Percentiles rank a stretch among this genome's conserved stretches.
Conservation (phyloP, 2,113 vertebrate genomes). For the Tursiops truncatus region DNA sequence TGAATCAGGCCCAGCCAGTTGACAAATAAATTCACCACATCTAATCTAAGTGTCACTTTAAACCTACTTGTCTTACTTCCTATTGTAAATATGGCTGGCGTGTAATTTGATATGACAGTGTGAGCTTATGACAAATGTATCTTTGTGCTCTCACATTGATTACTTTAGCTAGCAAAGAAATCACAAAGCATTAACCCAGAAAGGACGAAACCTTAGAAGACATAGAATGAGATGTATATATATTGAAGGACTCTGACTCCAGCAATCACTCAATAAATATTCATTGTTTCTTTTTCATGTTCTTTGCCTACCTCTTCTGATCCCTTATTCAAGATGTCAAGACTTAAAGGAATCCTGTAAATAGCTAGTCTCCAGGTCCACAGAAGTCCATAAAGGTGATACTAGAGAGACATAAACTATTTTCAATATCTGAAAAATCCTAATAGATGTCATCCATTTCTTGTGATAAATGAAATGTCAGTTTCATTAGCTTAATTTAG, state of each 20-base stretch:
- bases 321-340: background rate
- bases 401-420: background rate
- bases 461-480: background rate
- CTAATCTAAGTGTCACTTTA: conserved; percentile 5
- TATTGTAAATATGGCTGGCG: background rate
- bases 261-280: background rate
- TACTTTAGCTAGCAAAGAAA: background rate
- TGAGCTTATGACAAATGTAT: background rate
- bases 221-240: background rate
- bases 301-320: background rate
- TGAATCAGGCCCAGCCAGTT: background rate
- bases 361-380: background rate
- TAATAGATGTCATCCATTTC: background rate
- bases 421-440: background rate
- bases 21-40: background rate
- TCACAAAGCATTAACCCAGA: background rate
- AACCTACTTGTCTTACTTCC: conserved; percentile 9
- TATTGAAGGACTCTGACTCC: background rate
- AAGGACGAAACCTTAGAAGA: background rate
- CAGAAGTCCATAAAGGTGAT: background rate
- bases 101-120: background rate
- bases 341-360: background rate
- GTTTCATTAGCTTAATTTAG: background rate
- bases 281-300: background rate
- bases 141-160: background rate